phyloP scores from a whole-genome alignment of 2,888 invertebrate species.

The Artemia sinica region DNA sequence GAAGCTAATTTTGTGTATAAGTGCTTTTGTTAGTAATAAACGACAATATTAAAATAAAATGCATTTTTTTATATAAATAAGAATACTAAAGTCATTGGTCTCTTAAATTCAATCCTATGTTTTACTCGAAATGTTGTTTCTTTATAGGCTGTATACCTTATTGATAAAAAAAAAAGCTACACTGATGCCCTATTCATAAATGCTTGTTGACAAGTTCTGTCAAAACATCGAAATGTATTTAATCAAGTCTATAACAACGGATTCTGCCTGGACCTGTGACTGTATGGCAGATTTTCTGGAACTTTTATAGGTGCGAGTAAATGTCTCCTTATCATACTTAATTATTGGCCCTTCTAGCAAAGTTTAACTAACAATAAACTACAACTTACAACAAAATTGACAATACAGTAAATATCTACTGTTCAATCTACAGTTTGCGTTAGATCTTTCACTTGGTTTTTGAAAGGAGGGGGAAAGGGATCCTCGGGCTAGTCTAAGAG shows the following conservation, averaged over 20 bases:
- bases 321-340: background rate
- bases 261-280: background rate
- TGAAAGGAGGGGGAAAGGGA: background rate
- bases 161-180: too few species aligned
- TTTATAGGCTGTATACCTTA: too few species aligned
- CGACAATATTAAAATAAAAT: too few species aligned
- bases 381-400: background rate
- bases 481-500: background rate
- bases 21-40: too few species aligned
- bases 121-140: too few species aligned
- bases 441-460: background rate
- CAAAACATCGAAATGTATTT: background rate
- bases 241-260: background rate
- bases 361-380: background rate
- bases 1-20: too few species aligned
- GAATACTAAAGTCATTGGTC: too few species aligned
- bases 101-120: too few species aligned
- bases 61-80: too few species aligned
- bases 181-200: background rate
- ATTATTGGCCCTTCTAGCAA: background rate
- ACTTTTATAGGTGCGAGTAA: background rate
- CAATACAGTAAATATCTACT: background rate
- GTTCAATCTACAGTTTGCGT: background rate
- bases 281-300: background rate
- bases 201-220: background rate